Base-by-base conservation (phyloP, 2,888 invertebrate species). In the Aelia acuminata region DNA sequence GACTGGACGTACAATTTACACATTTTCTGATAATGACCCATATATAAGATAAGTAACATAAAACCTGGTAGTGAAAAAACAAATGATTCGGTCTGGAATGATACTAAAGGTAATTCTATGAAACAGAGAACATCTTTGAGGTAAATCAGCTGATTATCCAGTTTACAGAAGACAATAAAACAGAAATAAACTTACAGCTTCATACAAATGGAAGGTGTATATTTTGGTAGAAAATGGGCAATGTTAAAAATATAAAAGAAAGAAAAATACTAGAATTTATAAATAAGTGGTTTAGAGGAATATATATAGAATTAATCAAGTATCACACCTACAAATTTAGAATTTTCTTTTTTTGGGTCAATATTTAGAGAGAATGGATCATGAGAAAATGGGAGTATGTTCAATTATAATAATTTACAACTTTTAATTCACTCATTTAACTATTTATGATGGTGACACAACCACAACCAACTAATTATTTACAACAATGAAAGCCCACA, bases 401-500 rank as follows among this genome's bases (percentile, higher is more conserved):
- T n/a, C 43, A 43, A 7, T 43, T 43, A 7, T 43, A 43, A 7
- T 43, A 43, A 43, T 10, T 43, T 43, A n/a, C n/a, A 43, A 43
- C 43, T 43, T 7, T 43, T n/a, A n/a, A n/a, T n/a, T n/a, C n/a
- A n/a, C n/a, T n/a, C n/a, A n/a, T n/a, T n/a, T n/a, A n/a, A 43
- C 43, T 43, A 70, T 35, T 70, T 35, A 70, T 35, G 20, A 70
- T 18, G 63, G 35, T 39, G 43, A 80, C 43, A 80, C 15, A n/a
- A 47, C 80, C 80, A 80, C 7, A 80, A 80, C 43, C 80, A 80
- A 39, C 35, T 75, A 75, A 47, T 80, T 80, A 80, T 80, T 80
- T 80, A 80, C 80, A 80, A 85, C 53, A 85, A 85, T 53, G 85
- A 85, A 53, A 85, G 85, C 53, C 85, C 85, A 85, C 85, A 53